Evolutionary conservation across 2,113 vertebrate species (phyloP).

Genomic region (Cynoglossus semilaevis): DNA sequence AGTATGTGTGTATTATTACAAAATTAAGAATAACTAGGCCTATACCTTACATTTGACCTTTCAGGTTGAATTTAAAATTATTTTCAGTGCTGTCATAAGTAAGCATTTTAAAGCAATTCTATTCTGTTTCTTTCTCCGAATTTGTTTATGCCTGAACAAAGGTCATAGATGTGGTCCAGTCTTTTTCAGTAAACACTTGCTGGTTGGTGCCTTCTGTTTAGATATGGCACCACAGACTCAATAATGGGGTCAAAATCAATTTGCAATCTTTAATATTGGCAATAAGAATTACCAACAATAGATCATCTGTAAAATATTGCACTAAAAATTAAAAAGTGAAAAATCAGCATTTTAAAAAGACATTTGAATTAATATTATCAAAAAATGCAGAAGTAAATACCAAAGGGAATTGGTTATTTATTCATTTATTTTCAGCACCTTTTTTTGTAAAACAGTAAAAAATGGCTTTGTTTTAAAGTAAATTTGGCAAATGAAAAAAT

Average conservation of each 20-base stretch:
- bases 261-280: constrained; percentile 14
- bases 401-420: constrained; percentile 11
- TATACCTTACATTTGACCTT: no score
- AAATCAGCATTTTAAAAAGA: constrained; percentile 29
- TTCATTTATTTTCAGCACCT: neutral
- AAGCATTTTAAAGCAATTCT: no score
- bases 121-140: no score
- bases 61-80: no score
- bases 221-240: neutral
- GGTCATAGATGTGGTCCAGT: no score
- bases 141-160: no score
- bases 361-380: constrained; percentile 22
- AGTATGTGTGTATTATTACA: no score
- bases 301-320: constrained; percentile 56
- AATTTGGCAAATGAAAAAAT: constrained; percentile 57
- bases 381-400: constrained; percentile 22
- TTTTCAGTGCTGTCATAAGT: no score
- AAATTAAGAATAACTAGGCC: no score
- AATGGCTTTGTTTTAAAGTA: neutral
- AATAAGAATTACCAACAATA: constrained; percentile 35
- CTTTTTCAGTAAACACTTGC: no score
- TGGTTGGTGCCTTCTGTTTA: no score
- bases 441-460: neutral
- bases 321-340: constrained; percentile 55
- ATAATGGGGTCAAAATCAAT: no score